A percentile compares a stretch with the other conserved stretches of the same genome.
These are phyloP conservation scores for Zapus hudsonius DNA, from an alignment of 2,113 vertebrate genomes.

Conservation along the genomic window DNA sequence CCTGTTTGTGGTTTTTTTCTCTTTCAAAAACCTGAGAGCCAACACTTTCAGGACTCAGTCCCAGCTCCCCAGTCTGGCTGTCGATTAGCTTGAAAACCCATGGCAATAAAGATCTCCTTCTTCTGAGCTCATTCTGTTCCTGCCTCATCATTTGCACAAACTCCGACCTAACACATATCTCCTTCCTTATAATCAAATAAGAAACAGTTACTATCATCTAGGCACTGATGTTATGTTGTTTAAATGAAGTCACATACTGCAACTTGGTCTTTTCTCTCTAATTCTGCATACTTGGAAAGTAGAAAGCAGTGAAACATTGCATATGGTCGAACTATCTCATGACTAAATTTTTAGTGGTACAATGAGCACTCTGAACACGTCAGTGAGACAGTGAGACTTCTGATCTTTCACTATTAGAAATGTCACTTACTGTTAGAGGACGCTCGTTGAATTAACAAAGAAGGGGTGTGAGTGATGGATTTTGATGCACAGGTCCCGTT, in stretches of 20 bases:
- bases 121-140: too few species aligned
- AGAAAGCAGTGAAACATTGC: background rate
- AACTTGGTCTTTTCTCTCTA: slow-evolving; percentile 19
- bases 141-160: too few species aligned
- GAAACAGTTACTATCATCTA: slow-evolving; percentile 4
- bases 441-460: background rate
- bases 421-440: background rate
- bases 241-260: background rate
- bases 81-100: too few species aligned
- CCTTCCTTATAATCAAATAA: background rate
- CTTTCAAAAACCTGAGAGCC: too few species aligned
- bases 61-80: too few species aligned
- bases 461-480: background rate
- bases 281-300: background rate
- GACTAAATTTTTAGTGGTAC: background rate
- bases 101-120: too few species aligned
- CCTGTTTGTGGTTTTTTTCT: too few species aligned
- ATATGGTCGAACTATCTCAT: background rate
- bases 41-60: too few species aligned
- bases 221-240: background rate
- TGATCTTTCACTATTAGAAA: background rate
- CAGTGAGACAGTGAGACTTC: background rate
- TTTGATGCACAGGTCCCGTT: background rate
- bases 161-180: background rate
- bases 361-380: background rate